phyloP scores from a whole-genome alignment of 2,888 invertebrate genomes.

The Dryadula phaetusa region DNA sequence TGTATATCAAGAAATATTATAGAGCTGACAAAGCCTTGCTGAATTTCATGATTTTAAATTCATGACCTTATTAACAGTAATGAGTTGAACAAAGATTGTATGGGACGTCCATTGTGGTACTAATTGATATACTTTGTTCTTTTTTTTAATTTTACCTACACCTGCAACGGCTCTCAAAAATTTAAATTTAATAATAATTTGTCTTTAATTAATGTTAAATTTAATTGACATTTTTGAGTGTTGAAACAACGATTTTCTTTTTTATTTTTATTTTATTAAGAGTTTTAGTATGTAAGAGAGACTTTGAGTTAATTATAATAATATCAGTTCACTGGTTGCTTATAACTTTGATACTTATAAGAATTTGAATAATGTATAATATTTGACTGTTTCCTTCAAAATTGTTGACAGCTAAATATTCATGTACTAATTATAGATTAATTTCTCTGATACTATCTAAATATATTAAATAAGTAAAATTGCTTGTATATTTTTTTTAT shows the following conservation, averaged over 20 bases:
- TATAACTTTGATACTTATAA: background rate
- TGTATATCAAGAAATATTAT: background rate
- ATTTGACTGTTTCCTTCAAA: background rate
- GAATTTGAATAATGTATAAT: too few species aligned
- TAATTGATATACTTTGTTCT: background rate
- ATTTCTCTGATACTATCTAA: background rate
- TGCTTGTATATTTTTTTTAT: background rate
- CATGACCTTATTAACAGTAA: background rate
- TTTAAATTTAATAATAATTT: too few species aligned
- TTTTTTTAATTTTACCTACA: background rate
- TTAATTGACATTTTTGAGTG: background rate
- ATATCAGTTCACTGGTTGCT: background rate
- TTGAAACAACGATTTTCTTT: background rate
- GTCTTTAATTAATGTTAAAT: background rate
- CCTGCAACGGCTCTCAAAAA: background rate
- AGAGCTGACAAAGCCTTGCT: background rate
- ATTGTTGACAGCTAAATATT: background rate
- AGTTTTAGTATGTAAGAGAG: background rate
- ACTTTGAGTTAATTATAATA: background rate
- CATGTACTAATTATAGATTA: background rate
- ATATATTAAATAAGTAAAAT: background rate
- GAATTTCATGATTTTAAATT: conserved; percentile 7
- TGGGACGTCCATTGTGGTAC: conserved; percentile 10
- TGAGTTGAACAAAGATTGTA: conserved; percentile 10
- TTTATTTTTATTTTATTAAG: background rate